Evolutionary conservation across 2,113 vertebrate species (phyloP).

Genomic region (Corythaeola cristata): DNA sequence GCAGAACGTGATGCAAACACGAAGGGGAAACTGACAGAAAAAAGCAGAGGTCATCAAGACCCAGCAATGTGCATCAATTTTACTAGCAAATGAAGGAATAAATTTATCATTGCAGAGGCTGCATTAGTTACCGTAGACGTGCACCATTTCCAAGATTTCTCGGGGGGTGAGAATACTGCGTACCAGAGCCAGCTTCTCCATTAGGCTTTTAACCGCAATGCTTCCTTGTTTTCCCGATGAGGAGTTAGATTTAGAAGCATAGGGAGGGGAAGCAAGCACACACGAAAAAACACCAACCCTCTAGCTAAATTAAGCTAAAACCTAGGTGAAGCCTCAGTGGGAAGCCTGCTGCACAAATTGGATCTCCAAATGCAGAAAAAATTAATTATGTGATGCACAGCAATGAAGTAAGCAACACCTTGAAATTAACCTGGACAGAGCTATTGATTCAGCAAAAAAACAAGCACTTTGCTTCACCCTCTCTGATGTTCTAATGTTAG

Average conservation of each 20-base stretch:
- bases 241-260: conserved; percentile 36
- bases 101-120: conserved; percentile 36
- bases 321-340: conserved; percentile 20
- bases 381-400: conserved; percentile 42
- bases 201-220: conserved; percentile 51
- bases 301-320: conserved; percentile 62
- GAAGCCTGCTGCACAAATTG: neutral
- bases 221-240: conserved; percentile 51
- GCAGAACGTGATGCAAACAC: neutral
- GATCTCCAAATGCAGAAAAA: conserved; percentile 17
- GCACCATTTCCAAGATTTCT: conserved; percentile 64
- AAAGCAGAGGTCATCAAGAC: conserved; percentile 18
- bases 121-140: conserved; percentile 14
- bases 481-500: neutral
- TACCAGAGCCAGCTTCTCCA: conserved; percentile 52
- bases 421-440: conserved; percentile 35
- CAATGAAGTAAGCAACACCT: conserved; percentile 48
- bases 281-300: neutral
- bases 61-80: conserved; percentile 18
- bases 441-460: conserved; percentile 52
- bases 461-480: neutral
- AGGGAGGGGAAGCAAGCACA: neutral
- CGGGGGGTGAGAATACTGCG: conserved; percentile 55
- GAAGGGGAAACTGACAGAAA: neutral
- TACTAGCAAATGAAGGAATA: conserved; percentile 42